Evolutionary conservation across 2,113 vertebrate species (phyloP), one percentile per base, ranked within the genome.

Genomic region (Ophthalmotilapia sp.): DNA sequence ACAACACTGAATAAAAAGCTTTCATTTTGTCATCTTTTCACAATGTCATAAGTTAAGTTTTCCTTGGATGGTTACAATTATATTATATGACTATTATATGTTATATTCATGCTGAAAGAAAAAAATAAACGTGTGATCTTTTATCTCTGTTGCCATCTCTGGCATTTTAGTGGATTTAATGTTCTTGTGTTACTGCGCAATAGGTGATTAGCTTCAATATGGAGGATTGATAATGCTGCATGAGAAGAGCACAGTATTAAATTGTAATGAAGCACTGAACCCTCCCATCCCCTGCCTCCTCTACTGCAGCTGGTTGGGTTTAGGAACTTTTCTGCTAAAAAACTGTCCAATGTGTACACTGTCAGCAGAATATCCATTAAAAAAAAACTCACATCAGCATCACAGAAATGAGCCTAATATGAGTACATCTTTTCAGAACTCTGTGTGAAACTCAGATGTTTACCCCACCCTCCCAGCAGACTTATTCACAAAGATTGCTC

Each of bases 371-470:
- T 1, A 75, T 75, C 40, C 42, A 47, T 47, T 15, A 40, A 47
- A 70, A 26, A 26, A 26, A 42, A 75, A 3, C 42, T 47, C 40
- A 17, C 1, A 29, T 19, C 68, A 75, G 68, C 68, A 1, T 75
- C 68, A 29, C 9, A 19, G 68, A 75, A 75, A 47, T 23, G n/a
- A 73, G 38, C 21, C 38, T 45, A 15, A 73, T 45, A 45, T 47
- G 42, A 75, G 14, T 26, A 29, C 14, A 75, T 75, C 68, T 47
- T 75, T 75, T 75, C 40, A 75, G 68, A 29, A 47, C 40, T 75
- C 68, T 75, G 40, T 47, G 21, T 75, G 23, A 47, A 75, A 75
- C 68, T 75, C 21, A 75, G 40, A 29, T 17, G 68, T 47, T 75
- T 75, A 75, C 40, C 68, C 42, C 40, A 17, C 40, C 23, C 40